Conservation (phyloP, 2,113 vertebrate genomes). For the Phaethornis superciliosus region DNA sequence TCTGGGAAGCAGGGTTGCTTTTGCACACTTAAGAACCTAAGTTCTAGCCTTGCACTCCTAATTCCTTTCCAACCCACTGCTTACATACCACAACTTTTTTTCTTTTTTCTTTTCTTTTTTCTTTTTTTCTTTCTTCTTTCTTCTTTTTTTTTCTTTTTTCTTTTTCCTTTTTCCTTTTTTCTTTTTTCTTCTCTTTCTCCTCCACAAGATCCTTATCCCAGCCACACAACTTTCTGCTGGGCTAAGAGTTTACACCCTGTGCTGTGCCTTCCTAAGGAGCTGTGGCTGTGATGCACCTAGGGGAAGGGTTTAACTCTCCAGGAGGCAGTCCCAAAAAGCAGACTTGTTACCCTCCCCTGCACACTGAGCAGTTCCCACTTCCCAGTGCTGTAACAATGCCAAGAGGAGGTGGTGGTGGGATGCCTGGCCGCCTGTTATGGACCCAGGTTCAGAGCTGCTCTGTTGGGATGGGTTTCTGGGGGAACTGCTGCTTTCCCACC, state of each 20-base stretch:
- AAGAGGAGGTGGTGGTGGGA: rapidly evolving
- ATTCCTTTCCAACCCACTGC: not conserved
- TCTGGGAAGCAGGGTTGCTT: not conserved
- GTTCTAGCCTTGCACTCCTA: not conserved
- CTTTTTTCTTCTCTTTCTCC: too few relatives aligned
- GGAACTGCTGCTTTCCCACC: not conserved
- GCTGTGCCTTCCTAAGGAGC: not conserved
- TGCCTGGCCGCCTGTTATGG: rapidly evolving
- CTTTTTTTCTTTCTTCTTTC: too few relatives aligned
- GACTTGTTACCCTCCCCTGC: rapidly evolving
- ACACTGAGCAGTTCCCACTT: not conserved
- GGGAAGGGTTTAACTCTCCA: not conserved
- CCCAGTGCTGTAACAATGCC: too few relatives aligned
- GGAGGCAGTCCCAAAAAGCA: not conserved
- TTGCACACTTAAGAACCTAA: not conserved
- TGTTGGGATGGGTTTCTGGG: not conserved
- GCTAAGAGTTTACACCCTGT: not conserved
- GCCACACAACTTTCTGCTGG: not conserved
- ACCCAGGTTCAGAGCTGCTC: not conserved
- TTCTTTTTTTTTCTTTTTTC: not conserved
- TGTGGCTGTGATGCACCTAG: not conserved
- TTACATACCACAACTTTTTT: not conserved
- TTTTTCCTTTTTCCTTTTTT: too few relatives aligned
- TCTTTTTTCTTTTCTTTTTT: not conserved
- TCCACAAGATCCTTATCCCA: not conserved